These are phyloP conservation scores for Phytoseiulus persimilis DNA, from an alignment of 2,888 invertebrate genomes.

Conservation along the genomic window DNA sequence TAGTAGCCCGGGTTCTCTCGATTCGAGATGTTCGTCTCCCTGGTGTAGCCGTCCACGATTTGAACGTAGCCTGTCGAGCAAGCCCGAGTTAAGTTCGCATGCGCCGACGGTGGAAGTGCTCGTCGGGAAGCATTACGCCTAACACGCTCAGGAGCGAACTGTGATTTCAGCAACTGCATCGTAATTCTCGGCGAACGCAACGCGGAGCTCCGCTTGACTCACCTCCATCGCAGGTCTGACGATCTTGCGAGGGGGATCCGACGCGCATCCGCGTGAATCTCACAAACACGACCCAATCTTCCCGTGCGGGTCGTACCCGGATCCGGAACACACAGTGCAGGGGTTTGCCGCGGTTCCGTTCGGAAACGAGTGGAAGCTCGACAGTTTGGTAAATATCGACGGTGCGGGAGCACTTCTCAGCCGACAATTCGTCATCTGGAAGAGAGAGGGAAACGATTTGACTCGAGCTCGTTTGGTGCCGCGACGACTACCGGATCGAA, in stretches of 20 bases:
- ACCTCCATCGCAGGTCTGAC: slow-evolving; percentile 44
- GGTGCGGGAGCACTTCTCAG: slow-evolving; percentile 85
- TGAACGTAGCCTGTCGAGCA: slow-evolving; percentile 43
- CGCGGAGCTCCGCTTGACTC: background rate
- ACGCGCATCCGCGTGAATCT: slow-evolving; percentile 45
- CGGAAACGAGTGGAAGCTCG: slow-evolving; percentile 72
- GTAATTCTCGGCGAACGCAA: background rate
- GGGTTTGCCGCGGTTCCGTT: slow-evolving; percentile 71
- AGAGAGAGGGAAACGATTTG: background rate
- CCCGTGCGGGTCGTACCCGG: slow-evolving; percentile 73
- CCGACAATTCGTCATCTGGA: slow-evolving; percentile 58
- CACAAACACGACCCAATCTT: slow-evolving; percentile 69
- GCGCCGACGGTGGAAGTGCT: no score
- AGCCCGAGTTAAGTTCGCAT: background rate
- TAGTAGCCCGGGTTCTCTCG: slow-evolving; percentile 60
- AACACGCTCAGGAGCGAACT: no score
- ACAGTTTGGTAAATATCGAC: slow-evolving; percentile 88
- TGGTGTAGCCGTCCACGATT: slow-evolving; percentile 45
- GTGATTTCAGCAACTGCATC: no score
- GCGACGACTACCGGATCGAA: no score
- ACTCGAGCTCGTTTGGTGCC: background rate
- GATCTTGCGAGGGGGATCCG: slow-evolving; percentile 43
- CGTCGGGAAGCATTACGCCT: no score
- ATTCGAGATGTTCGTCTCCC: slow-evolving; percentile 44
- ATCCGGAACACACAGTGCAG: slow-evolving; percentile 84